Evolutionary conservation across 2,888 invertebrate genomes (phyloP).

Genomic region (Athalia rosae): DNA sequence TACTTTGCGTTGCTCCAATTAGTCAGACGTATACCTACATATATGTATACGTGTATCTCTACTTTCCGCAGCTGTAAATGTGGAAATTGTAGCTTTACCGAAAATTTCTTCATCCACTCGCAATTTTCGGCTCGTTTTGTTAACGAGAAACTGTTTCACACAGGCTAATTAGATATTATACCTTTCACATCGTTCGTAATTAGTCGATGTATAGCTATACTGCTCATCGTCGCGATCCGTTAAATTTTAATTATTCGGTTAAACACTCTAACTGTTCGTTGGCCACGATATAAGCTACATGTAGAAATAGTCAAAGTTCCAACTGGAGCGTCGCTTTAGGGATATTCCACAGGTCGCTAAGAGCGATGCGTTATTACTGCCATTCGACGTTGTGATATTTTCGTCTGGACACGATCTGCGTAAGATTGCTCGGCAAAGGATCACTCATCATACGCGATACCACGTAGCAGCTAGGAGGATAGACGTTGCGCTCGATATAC

Average conservation of each 20-base stretch:
- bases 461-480: not conserved
- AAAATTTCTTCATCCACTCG: too few relatives aligned
- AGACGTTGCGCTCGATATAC: not conserved
- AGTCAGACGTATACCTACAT: too few relatives aligned
- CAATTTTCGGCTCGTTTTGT: too few relatives aligned
- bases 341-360: not conserved
- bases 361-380: slow-evolving; percentile 1
- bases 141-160: not conserved
- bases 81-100: too few relatives aligned
- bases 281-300: not conserved
- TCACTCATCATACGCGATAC: not conserved
- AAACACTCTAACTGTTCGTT: slow-evolving; percentile 23
- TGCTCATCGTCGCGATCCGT: slow-evolving; percentile 14
- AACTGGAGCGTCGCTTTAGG: not conserved
- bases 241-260: slow-evolving; percentile 21
- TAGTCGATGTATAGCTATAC: slow-evolving; percentile 10
- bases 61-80: too few relatives aligned
- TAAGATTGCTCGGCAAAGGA: not conserved
- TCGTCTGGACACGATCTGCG: not conserved
- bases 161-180: not conserved
- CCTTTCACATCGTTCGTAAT: slow-evolving; percentile 12
- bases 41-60: too few relatives aligned
- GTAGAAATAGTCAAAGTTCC: not conserved
- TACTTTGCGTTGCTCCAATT: too few relatives aligned
- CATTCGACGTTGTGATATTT: slow-evolving; percentile 7